A percentile compares a stretch with the other conserved stretches of the same genome.
These are phyloP conservation scores for Brachionus calyciflorus DNA, from an alignment of 1,140 invertebrate genomes.

Conservation along the genomic window DNA sequence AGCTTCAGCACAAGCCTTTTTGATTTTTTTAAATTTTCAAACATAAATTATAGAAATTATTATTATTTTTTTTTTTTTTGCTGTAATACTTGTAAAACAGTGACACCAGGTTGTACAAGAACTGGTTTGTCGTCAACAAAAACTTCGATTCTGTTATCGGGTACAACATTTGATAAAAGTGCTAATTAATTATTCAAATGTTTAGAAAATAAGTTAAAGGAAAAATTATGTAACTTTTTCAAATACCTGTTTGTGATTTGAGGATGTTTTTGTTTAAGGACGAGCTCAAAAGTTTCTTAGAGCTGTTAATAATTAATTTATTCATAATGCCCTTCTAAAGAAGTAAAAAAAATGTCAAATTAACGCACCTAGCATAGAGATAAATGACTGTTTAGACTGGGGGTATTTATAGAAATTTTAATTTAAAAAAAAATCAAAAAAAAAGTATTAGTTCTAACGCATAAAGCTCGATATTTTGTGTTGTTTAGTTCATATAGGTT, in stretches of 20 bases:
- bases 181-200: background rate
- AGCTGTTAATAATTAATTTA: conserved; percentile 17
- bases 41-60: conserved; percentile 50
- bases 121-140: conserved; percentile 96
- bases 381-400: background rate
- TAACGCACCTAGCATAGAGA: background rate
- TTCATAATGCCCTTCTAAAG: background rate
- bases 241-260: background rate
- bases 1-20: conserved; percentile 83
- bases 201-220: background rate
- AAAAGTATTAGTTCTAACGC: conserved; percentile 1
- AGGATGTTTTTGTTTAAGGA: conserved; percentile 9
- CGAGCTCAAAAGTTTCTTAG: conserved; percentile 16
- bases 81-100: conserved; percentile 90
- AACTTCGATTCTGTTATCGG: conserved; percentile 71
- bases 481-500: background rate
- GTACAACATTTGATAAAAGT: background rate
- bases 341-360: background rate
- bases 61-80: conserved; percentile 8
- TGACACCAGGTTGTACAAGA: conserved; percentile 88
- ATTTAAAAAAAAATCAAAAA: background rate
- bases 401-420: background rate
- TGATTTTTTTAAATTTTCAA: no score
- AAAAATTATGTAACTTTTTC: background rate
- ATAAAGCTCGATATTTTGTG: conserved; percentile 18